phyloP scores from a whole-genome alignment of 2,113 vertebrate species.

The Phyllostomus discolor region DNA sequence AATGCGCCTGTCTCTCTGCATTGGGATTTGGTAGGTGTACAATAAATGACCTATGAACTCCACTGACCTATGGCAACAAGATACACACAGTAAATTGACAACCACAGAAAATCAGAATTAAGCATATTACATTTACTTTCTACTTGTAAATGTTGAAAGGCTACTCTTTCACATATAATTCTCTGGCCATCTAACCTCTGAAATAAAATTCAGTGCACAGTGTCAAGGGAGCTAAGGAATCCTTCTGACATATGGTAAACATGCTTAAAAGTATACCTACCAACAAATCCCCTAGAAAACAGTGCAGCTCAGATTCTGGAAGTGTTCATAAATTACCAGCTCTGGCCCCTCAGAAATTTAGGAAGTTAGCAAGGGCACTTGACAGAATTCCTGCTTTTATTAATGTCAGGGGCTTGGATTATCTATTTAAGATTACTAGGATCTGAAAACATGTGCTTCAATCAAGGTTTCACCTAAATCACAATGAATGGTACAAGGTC shows the following conservation, averaged over 20 bases:
- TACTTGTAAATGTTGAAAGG: neutral
- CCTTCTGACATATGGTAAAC: conserved; percentile 41
- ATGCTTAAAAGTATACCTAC: conserved; percentile 42
- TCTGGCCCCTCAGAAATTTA: conserved; percentile 62
- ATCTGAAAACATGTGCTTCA: conserved; percentile 64
- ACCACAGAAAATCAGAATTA: neutral
- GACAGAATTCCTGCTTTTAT: conserved; percentile 74
- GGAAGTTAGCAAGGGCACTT: conserved; percentile 72
- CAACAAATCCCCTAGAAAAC: conserved; percentile 64
- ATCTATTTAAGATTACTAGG: conserved; percentile 74
- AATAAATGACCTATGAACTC: neutral
- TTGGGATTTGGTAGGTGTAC: neutral
- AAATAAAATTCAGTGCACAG: neutral
- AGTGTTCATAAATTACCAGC: conserved; percentile 67
- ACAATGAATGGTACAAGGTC: neutral
- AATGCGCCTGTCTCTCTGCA: neutral
- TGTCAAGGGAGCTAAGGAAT: neutral
- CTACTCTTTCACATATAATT: neutral
- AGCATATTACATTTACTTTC: neutral
- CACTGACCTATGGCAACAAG: neutral
- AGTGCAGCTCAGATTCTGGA: conserved; percentile 51
- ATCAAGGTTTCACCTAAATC: conserved; percentile 63
- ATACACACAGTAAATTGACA: neutral
- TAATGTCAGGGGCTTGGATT: conserved; percentile 58
- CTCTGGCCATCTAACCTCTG: conserved; percentile 41